Conservation (phyloP, 2,888 invertebrate genomes). For the Hypena proboscidalis region DNA sequence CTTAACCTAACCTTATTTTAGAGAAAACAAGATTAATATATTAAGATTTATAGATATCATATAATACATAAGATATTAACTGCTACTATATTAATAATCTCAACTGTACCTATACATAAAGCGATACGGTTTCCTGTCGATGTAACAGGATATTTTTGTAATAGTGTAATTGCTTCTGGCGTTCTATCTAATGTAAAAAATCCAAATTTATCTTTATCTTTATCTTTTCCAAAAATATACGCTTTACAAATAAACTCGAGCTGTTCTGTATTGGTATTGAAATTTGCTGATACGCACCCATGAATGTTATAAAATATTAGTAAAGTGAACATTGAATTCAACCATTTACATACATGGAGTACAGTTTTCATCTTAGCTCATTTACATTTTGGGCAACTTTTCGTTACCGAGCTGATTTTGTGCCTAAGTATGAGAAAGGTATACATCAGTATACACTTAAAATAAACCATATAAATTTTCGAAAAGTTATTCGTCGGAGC, state of each 20-base stretch:
- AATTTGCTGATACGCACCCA: conserved; percentile 42
- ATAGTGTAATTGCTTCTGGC: no score
- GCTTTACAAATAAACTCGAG: conserved; percentile 12
- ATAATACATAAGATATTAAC: no score
- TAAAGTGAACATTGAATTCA: conserved; percentile 45
- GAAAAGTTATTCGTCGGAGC: conserved; percentile 21
- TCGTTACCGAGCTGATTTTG: conserved; percentile 42
- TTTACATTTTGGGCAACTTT: conserved; percentile 47
- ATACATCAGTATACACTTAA: conserved; percentile 15
- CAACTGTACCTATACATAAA: no score
- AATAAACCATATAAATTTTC: conserved; percentile 27
- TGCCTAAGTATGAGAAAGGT: conserved; percentile 31
- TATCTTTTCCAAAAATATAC: no score
- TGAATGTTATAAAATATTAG: no score
- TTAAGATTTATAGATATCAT: no score
- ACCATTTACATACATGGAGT: conserved; percentile 53
- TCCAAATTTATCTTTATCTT: no score
- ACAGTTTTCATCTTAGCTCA: conserved; percentile 49
- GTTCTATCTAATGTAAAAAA: no score
- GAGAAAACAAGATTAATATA: no score
- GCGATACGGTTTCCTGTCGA: conserved; percentile 6
- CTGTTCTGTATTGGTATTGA: conserved; percentile 31
- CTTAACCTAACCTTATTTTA: no score
- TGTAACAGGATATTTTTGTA: no score
- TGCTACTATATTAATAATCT: no score